phyloP scores from a whole-genome alignment of 2,888 invertebrate genomes.

The Dastarcus helophoroides region DNA sequence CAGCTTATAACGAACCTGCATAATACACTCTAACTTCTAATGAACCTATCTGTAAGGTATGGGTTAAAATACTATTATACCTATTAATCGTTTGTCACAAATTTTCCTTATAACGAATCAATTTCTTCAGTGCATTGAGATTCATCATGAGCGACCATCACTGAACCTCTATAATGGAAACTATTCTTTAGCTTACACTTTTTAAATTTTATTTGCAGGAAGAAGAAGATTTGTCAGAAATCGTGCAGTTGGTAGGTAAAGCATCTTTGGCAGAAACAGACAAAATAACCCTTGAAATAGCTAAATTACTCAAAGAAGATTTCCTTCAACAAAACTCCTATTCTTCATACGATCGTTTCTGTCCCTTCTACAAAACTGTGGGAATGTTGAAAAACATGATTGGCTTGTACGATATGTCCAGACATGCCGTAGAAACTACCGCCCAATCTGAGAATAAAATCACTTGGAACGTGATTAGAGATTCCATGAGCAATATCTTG shows the following conservation, averaged over 20 bases:
- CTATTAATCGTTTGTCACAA: neutral
- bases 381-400: slow-evolving; percentile 99
- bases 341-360: slow-evolving; percentile 91
- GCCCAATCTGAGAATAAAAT: slow-evolving; percentile 98
- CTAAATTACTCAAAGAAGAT: slow-evolving; percentile 96
- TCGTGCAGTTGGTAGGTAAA: slow-evolving; percentile 98
- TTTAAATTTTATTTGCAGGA: slow-evolving; percentile 58
- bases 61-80: no score
- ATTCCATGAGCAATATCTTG: slow-evolving; percentile 91
- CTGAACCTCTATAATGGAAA: no score
- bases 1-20: no score
- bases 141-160: no score
- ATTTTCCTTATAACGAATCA: no score
- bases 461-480: slow-evolving; percentile 95
- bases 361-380: slow-evolving; percentile 99
- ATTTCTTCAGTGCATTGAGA: no score
- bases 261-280: slow-evolving; percentile 97
- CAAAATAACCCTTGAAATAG: slow-evolving; percentile 98
- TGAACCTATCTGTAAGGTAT: no score
- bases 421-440: slow-evolving; percentile 95
- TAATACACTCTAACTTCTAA: no score
- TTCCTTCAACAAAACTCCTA: slow-evolving; percentile 99
- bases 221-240: slow-evolving; percentile 98
- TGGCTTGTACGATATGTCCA: slow-evolving; percentile 94
- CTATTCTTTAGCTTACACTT: no score